Evolutionary conservation across 2,113 vertebrate species (phyloP).

Genomic region (Trematocara macrostoma): DNA sequence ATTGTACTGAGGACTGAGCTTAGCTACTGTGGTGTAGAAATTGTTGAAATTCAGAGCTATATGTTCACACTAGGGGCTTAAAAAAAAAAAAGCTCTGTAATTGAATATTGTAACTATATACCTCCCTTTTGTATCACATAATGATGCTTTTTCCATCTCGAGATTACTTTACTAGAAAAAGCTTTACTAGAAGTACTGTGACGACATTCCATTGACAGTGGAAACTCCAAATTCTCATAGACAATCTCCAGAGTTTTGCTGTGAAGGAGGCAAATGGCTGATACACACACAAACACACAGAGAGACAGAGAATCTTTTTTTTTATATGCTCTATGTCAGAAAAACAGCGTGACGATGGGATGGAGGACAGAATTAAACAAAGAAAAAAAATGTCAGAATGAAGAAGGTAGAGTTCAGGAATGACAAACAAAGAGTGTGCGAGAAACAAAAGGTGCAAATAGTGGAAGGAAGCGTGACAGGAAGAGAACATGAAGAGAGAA

Average conservation of each 20-base stretch:
- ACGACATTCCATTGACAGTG: background rate
- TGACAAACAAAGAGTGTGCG: constrained; percentile 2
- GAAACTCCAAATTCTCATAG: background rate
- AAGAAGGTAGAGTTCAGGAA: background rate
- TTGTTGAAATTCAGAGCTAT: background rate
- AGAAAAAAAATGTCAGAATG: background rate
- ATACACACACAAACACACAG: background rate
- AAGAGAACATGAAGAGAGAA: constrained; percentile 22
- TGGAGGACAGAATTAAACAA: background rate
- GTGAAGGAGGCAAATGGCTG: background rate
- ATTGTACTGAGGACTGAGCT: background rate
- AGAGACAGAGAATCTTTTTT: constrained; percentile 8
- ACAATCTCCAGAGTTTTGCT: background rate
- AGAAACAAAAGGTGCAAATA: constrained; percentile 17
- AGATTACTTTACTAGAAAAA: background rate
- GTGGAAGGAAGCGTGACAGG: constrained; percentile 29
- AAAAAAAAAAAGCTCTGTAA: background rate
- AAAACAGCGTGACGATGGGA: background rate
- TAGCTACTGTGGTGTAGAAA: background rate
- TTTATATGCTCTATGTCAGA: constrained; percentile 32
- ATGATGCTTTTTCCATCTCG: background rate
- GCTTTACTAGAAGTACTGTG: background rate
- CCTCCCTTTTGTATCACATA: background rate
- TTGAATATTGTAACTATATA: background rate
- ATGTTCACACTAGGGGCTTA: background rate